These are phyloP conservation scores for Ophion ventricosus DNA, from an alignment of 2,888 invertebrate genomes.

Conservation along the genomic window DNA sequence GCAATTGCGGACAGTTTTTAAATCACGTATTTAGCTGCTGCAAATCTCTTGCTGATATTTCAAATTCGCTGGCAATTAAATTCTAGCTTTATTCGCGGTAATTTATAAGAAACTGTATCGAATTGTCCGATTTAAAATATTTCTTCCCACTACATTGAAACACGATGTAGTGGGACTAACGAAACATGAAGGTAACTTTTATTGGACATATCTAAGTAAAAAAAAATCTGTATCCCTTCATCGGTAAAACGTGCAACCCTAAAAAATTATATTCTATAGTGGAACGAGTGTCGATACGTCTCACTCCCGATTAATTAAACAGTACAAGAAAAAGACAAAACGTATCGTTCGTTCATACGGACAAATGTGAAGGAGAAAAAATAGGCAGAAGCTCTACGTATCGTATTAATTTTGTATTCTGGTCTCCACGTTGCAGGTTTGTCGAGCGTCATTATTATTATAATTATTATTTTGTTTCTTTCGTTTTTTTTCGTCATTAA, in stretches of 20 bases:
- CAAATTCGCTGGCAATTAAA: neutral
- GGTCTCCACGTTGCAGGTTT: neutral
- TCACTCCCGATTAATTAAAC: constrained; percentile 48
- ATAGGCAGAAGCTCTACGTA: constrained; percentile 43
- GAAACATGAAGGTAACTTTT: neutral
- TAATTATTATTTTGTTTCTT: constrained; percentile 12
- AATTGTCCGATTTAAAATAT: neutral
- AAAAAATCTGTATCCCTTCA: neutral
- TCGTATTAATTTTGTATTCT: constrained; percentile 22
- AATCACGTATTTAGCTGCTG: constrained; percentile 11
- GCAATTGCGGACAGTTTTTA: neutral
- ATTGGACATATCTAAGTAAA: neutral
- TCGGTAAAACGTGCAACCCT: neutral
- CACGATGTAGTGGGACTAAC: neutral
- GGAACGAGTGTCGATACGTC: constrained; percentile 15
- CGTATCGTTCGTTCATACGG: constrained; percentile 25
- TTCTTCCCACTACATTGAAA: neutral
- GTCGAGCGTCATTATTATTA: constrained; percentile 12
- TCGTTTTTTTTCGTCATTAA: neutral
- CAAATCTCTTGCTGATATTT: too few species aligned
- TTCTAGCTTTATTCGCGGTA: neutral
- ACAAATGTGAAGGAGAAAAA: constrained; percentile 11
- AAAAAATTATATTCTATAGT: neutral
- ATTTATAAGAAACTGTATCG: neutral
- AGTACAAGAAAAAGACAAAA: constrained; percentile 32